Conservation (phyloP, 2,113 vertebrate genomes). For the Muntiacus muntjak region DNA sequence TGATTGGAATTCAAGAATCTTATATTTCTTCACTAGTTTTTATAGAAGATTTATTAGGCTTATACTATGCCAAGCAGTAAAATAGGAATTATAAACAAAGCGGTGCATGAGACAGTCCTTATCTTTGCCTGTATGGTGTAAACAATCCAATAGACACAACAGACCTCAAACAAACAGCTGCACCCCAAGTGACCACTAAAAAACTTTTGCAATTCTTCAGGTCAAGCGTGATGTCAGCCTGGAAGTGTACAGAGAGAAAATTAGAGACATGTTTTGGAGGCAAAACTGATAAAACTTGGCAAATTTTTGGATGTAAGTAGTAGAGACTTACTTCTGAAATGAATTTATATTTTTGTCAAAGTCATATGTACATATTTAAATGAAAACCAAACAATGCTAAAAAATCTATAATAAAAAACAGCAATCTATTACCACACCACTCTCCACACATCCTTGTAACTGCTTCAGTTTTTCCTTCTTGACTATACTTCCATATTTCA, state of each 20-base stretch:
- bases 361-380: background rate
- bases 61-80: background rate
- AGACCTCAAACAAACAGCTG: background rate
- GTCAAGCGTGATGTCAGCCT: background rate
- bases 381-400: background rate
- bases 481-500: background rate
- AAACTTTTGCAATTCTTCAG: background rate
- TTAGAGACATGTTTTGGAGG: background rate
- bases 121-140: background rate
- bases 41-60: background rate
- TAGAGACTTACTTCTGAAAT: background rate
- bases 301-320: background rate
- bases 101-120: background rate
- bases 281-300: conserved; percentile 19
- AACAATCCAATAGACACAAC: background rate
- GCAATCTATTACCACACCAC: background rate
- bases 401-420: background rate
- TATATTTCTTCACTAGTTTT: background rate
- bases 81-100: background rate
- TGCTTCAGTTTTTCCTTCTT: background rate
- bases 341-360: background rate
- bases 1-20: background rate
- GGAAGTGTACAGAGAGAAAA: background rate
- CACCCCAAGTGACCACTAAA: background rate
- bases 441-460: background rate